These are phyloP conservation scores for Macropis europaea DNA, from an alignment of 2,888 invertebrate genomes.

Conservation along the genomic window DNA sequence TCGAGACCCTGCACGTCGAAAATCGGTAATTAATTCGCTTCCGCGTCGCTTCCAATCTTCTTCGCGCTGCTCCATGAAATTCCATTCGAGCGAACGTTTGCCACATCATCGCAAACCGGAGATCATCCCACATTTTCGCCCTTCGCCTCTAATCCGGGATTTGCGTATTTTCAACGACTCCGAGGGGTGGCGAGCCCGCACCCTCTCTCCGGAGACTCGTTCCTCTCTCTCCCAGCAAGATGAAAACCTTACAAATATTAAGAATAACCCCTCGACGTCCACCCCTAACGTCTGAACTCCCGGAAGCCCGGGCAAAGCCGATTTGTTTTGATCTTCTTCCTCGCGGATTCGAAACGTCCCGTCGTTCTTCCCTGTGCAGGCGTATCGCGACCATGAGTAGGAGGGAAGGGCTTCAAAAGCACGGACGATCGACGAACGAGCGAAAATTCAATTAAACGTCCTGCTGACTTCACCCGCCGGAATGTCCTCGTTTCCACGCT, in stretches of 20 bases:
- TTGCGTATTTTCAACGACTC: constrained; percentile 65
- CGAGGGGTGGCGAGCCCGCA: constrained; percentile 38
- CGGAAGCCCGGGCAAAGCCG: constrained; percentile 75
- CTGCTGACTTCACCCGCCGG: background rate
- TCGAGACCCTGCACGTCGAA: background rate
- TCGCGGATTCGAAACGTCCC: constrained; percentile 65
- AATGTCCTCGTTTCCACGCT: constrained; percentile 12
- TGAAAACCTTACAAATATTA: constrained; percentile 77
- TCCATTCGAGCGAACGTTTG: background rate
- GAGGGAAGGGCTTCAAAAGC: constrained; percentile 37
- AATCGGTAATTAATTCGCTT: constrained; percentile 17
- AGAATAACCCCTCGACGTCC: constrained; percentile 71
- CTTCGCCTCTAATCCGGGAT: constrained; percentile 70
- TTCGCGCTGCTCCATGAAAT: too few species aligned
- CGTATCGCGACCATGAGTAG: constrained; percentile 36
- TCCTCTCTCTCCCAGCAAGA: constrained; percentile 44
- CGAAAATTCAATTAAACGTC: constrained; percentile 64
- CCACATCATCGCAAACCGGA: constrained; percentile 20
- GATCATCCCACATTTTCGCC: constrained; percentile 71
- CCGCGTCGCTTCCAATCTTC: too few species aligned
- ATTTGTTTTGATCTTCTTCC: constrained; percentile 74
- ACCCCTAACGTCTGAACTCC: constrained; percentile 37
- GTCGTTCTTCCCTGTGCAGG: constrained; percentile 25
- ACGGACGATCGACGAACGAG: constrained; percentile 47
- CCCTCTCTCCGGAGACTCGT: constrained; percentile 7